A percentile compares a stretch with the other conserved stretches of the same genome.
phyloP scores from a whole-genome alignment of 1,140 invertebrate species.

The Berghia stephanieae region DNA sequence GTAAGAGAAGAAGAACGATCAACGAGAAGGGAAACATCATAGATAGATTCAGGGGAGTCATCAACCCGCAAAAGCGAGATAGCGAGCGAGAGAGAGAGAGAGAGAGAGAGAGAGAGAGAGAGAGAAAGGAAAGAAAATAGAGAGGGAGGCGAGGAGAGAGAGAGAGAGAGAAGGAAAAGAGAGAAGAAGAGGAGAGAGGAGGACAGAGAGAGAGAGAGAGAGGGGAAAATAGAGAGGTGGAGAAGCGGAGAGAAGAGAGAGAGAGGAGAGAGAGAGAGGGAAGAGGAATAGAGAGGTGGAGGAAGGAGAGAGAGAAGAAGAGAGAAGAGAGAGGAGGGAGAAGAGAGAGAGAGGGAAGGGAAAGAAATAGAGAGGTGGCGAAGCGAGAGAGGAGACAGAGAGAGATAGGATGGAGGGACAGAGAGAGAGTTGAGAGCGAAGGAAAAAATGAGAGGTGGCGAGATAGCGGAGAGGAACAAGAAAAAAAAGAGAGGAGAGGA shows the following conservation, averaged over 20 bases:
- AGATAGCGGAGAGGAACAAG: not conserved
- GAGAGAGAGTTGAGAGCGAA: not conserved
- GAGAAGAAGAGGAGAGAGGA: slow-evolving; percentile 22
- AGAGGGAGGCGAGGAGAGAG: not conserved
- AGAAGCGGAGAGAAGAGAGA: slow-evolving; percentile 17
- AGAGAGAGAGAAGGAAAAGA: not conserved
- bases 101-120: slow-evolving; percentile 16
- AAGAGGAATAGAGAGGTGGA: not conserved
- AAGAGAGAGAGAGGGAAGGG: slow-evolving; percentile 19
- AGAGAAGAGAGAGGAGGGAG: not conserved
- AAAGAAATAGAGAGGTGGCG: not conserved
- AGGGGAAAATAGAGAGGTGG: not conserved
- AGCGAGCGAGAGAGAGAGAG: slow-evolving; percentile 12
- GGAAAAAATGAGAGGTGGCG: not conserved
- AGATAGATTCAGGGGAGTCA: too few species aligned
- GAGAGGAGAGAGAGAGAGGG: not conserved
- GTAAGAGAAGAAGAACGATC: too few species aligned
- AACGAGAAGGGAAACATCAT: slow-evolving; percentile 9
- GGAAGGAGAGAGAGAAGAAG: slow-evolving; percentile 11
- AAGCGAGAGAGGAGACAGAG: not conserved
- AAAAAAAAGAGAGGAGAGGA: not conserved
- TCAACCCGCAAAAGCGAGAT: too few species aligned
- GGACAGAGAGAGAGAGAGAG: slow-evolving; percentile 15
- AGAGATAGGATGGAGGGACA: slow-evolving; percentile 6
- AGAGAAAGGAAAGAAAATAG: not conserved